Evolutionary conservation across 1,140 invertebrate species (phyloP), one percentile per base, ranked within the genome.

Genomic region (Saccostrea cuccullata): DNA sequence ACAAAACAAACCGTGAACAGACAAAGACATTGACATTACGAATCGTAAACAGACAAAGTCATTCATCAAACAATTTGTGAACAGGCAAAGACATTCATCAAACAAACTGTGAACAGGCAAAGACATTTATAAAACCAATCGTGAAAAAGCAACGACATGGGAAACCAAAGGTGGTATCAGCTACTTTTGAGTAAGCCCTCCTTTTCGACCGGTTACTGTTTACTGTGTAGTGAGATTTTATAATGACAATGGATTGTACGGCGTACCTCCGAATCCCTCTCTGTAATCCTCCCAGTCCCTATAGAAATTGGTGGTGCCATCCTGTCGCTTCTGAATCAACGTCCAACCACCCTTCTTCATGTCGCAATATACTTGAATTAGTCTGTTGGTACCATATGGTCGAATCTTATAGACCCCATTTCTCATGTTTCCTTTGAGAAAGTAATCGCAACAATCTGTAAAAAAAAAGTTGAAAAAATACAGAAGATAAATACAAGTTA

Each of bases 261-360:
- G 20, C 0, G 84, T 97, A 95, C 98, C 97, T 26, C 98, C 98
- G 94, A 99, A 99, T 15, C 98, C 98, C 91, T 98, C 97, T 94
- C 98, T 98, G 94, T 99, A 99, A 91, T 98, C 97, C 23, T 97
- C 96, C 98, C 98, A 99, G 93, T 98, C 97, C 17, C 97, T 96
- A 94, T 98, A 98, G 95, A 99, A 99, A 94, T 98, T 98, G 0
- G 94, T 91, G 2, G 91, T 96, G 6, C 97, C 98, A 91, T 98
- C 97, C 90, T 96, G 96, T 20, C 98, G 96, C 15, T 97, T 96
- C 91, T 98, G 98, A 15, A 99, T 96, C 0, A 98, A 96, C 2
- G 98, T 98, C 97, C 97, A 98, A 0, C 97, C 97, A 11, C 98
- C 98, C 40, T 97, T 97, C 26, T 97, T 96, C 90, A 97, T 96